Base-by-base conservation (phyloP, 2,113 vertebrate genomes). In the Nothocercus julius region DNA sequence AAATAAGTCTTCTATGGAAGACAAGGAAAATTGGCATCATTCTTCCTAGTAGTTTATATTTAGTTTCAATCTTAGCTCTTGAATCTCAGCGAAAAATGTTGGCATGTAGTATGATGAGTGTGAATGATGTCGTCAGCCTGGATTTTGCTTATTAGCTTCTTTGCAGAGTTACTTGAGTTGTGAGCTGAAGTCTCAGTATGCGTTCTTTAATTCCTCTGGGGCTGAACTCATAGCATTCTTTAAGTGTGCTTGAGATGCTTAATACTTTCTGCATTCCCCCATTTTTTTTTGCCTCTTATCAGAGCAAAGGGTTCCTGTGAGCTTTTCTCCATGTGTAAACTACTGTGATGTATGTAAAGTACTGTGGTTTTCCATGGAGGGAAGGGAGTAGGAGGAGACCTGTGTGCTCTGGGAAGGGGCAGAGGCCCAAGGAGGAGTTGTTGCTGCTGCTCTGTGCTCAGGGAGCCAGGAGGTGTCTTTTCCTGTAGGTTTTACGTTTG, bases 111-210 rank as follows among this genome's bases (percentile, higher is more conserved):
- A 75, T 8, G n/a, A 49, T 42, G 80, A 92, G 90, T 86, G 36
- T 85, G 85, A 44, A 63, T 69, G 66, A 94, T 84, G 92, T 96
- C 95, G 94, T 67, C 83, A 84, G 90, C 14, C 86, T 96, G 95
- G 94, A 92, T 94, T 96, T 95, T 82, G 93, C 68, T 61, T 82
- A 45, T 17, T 69, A 70, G 82, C 81, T 88, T 64, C 69, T 85
- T 90, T 3, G 14, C 47, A 59, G 18, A 91, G 82, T 6, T 54
- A 20, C 78, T 72, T 49, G 78, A 79, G 76, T 85, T 66, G 68
- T 64, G 87, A 77, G 36, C 45, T 56, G 72, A 32, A 77, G 61
- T 58, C 56, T 89, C 63, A 20, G 75, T 2, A 8, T n/a, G 21
- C 82, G 53, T 92, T 95, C 83, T 32, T 84, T 27, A 10, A 0